phyloP scores from a whole-genome alignment of 2,888 invertebrate genomes.

The Blastobasis adustella region DNA sequence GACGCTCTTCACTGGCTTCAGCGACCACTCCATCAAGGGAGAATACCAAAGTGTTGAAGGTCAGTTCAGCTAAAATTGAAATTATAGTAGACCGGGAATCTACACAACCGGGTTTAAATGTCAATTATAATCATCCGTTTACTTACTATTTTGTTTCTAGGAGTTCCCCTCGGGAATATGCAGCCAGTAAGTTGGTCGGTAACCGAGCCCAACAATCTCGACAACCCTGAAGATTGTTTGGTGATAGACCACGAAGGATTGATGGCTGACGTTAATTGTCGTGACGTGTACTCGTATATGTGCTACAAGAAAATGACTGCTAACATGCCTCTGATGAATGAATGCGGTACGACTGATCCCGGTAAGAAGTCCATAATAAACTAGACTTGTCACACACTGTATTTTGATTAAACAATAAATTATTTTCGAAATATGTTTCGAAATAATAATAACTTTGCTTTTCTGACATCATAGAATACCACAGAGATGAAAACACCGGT shows the following conservation, averaged over 20 bases:
- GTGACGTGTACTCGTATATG: conserved; percentile 12
- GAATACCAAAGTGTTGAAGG: conserved; percentile 18
- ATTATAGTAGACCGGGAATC: too few relatives aligned
- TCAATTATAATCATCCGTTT: too few relatives aligned
- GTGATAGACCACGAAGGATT: conserved; percentile 5
- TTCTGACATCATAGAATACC: background rate
- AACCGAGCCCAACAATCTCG: conserved; percentile 17
- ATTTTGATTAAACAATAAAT: too few relatives aligned
- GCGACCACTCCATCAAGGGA: conserved; percentile 17
- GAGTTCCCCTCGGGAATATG: conserved; percentile 13
- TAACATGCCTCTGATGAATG: conserved; percentile 6
- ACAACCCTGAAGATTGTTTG: conserved; percentile 16
- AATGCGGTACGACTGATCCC: conserved; percentile 19
- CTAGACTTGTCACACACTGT: background rate
- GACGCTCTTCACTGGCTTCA: conserved; percentile 14
- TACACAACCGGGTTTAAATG: too few relatives aligned
- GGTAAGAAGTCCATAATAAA: conserved; percentile 8
- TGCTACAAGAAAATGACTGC: conserved; percentile 16
- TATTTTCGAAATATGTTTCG: too few relatives aligned
- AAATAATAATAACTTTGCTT: too few relatives aligned
- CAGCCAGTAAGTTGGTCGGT: conserved; percentile 13
- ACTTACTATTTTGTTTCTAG: conserved; percentile 7
- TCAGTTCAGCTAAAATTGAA: background rate
- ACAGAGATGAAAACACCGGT: conserved; percentile 15
- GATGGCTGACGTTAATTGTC: conserved; percentile 16